Conservation (phyloP, 1,140 invertebrate species). For the Caerostris extrusa region DNA sequence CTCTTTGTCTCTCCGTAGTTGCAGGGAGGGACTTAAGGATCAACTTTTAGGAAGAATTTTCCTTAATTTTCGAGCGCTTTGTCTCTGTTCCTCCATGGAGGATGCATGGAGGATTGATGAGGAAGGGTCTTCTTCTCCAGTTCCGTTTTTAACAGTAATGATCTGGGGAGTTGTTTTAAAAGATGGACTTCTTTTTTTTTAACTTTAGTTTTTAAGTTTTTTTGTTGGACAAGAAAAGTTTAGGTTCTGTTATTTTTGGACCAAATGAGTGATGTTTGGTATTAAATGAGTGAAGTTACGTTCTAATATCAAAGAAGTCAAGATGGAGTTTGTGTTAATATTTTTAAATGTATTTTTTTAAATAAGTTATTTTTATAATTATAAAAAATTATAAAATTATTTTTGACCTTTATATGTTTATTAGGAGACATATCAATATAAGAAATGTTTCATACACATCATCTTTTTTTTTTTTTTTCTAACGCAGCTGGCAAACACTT, state of each 20-base stretch:
- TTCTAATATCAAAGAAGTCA: too few species aligned
- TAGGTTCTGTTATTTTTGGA: neutral
- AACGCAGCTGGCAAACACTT: too few species aligned
- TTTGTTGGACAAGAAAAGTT: neutral
- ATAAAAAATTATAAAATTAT: too few species aligned
- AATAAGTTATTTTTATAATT: too few species aligned
- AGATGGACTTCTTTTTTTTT: neutral
- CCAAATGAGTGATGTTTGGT: neutral
- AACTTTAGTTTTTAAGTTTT: neutral
- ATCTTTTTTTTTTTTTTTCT: too few species aligned
- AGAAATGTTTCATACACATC: too few species aligned
- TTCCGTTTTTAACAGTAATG: constrained; percentile 2
- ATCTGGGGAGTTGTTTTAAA: constrained; percentile 4
- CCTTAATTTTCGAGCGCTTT: constrained; percentile 59
- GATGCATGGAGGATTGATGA: constrained; percentile 11
- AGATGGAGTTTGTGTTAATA: too few species aligned
- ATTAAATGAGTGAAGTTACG: too few species aligned
- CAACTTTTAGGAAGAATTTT: constrained; percentile 51
- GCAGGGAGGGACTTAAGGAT: constrained; percentile 49
- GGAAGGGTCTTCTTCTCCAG: too few species aligned
- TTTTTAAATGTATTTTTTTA: too few species aligned
- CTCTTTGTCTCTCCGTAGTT: constrained; percentile 11
- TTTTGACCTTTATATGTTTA: too few species aligned
- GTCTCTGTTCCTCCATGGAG: neutral
- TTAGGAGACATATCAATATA: too few species aligned